Percentiles rank a stretch among this genome's conserved stretches.
phyloP scores from a whole-genome alignment of 2,113 vertebrate species.

The Spea multiplicata region DNA sequence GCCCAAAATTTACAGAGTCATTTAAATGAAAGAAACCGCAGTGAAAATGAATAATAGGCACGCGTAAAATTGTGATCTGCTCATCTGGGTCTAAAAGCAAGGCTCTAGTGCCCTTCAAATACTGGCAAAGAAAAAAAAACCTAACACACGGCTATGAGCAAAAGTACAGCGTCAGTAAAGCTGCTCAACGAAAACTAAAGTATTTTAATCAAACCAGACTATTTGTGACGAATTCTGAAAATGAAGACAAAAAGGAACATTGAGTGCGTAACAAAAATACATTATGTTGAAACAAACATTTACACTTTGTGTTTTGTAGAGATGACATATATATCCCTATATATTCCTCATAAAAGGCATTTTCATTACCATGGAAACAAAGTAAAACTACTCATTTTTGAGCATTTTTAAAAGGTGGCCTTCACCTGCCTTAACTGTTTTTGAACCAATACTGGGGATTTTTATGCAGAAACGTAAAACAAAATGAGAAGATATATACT shows the following conservation, averaged over 20 bases:
- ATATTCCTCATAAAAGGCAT: background rate
- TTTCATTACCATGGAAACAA: slow-evolving; percentile 27
- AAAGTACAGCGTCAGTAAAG: too few relatives aligned
- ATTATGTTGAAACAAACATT: too few relatives aligned
- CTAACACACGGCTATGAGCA: background rate
- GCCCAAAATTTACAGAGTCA: slow-evolving; percentile 25
- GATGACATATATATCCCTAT: too few relatives aligned
- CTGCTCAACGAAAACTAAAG: too few relatives aligned
- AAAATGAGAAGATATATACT: too few relatives aligned
- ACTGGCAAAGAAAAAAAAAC: background rate
- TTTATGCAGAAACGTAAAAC: too few relatives aligned
- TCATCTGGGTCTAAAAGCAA: slow-evolving; percentile 13
- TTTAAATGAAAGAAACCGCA: slow-evolving; percentile 40
- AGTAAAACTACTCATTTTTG: background rate
- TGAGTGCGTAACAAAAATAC: too few relatives aligned
- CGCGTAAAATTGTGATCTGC: slow-evolving; percentile 11
- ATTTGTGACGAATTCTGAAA: too few relatives aligned
- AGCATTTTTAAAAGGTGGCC: background rate
- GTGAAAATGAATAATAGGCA: slow-evolving; percentile 24
- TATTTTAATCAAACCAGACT: too few relatives aligned
- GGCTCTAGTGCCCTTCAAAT: background rate
- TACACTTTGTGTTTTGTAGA: too few relatives aligned
- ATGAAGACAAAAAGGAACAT: background rate
- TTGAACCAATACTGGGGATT: too few relatives aligned
- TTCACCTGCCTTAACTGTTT: background rate